Base-by-base conservation (phyloP, 2,888 invertebrate genomes). In the Papilio elwesi region DNA sequence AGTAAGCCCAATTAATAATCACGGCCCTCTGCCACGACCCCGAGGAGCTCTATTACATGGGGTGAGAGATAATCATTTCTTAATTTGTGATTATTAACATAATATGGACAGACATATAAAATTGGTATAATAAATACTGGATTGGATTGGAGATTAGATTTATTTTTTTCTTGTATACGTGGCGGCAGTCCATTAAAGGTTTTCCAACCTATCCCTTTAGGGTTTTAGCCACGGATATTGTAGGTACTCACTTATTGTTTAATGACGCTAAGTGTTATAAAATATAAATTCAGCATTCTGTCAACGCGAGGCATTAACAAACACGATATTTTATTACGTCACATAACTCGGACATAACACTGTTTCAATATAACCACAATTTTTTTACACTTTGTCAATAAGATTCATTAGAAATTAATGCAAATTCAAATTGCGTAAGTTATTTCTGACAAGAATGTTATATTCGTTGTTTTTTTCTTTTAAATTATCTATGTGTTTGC, bases 401-500 rank as follows among this genome's bases (percentile, higher is more conserved):
- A 49, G 65, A 65, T 71, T 71, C 53, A 57, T 26, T 65, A 64
- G 43, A 15, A 70, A 49, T 52, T 55, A 65, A 70, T 64, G 64
- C 65, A 55, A 69, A 69, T 69, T 11, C 8, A 59, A 65, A 43
- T 65, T 65, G 64, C 63, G 38, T 63, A 43, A 70, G 12, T 15
- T 49, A n/a, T 62, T 62, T 62, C 62, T 36, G 62, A 38, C 57
- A 68, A 57, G n/a, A 43, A 55, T 53, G 13, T 43, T n/a, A 66
- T 53, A 36, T 12, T 36, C 43, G 9, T 43, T 9, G 7, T 43
- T 43, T 43, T 2, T 16, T 67, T 67, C 8, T 53, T 52, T 52
- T 15, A 66, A 53, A 38, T 43, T 43, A 43, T 9, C 43, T 43
- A 43, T 43, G 7, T 43, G 43, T 7, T 43, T 1, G 6, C 6